phyloP scores from a whole-genome alignment of 2,113 vertebrate genomes.

The Cinclus mexicanus region DNA sequence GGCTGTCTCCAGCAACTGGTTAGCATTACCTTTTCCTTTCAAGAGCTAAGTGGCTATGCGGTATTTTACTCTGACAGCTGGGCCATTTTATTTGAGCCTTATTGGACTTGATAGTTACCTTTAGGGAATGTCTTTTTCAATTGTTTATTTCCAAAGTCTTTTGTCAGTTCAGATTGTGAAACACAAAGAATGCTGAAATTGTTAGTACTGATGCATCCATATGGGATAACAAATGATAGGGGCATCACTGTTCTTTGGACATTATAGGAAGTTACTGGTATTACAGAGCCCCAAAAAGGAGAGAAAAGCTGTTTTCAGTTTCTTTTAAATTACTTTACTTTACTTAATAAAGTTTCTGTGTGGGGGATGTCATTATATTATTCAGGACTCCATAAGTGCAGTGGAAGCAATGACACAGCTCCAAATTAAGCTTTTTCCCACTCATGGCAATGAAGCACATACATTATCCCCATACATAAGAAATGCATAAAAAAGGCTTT shows the following conservation, averaged over 20 bases:
- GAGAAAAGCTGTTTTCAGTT: background rate
- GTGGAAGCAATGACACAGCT: background rate
- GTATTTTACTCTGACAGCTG: slow-evolving; percentile 77
- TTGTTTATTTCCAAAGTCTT: slow-evolving; percentile 74
- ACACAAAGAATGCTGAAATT: slow-evolving; percentile 69
- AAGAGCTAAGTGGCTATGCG: slow-evolving; percentile 71
- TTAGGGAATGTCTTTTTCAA: slow-evolving; percentile 77
- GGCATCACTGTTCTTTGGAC: background rate
- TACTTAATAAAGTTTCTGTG: background rate
- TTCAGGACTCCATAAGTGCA: background rate
- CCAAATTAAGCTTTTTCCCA: background rate
- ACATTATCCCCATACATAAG: background rate
- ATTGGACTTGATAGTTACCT: slow-evolving; percentile 80
- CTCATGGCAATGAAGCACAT: background rate
- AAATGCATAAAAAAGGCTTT: background rate
- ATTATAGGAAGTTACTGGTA: background rate
- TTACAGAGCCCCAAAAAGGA: background rate
- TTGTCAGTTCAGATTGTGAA: slow-evolving; percentile 68
- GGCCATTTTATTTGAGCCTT: slow-evolving; percentile 76
- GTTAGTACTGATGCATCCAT: slow-evolving; percentile 8
- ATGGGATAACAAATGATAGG: background rate
- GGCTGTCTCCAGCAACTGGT: slow-evolving; percentile 72
- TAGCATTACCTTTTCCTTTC: slow-evolving; percentile 71
- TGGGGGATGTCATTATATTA: background rate
- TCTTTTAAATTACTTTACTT: background rate